Base-by-base conservation (phyloP, 2,888 invertebrate genomes). In the Adelognathus sp. region DNA sequence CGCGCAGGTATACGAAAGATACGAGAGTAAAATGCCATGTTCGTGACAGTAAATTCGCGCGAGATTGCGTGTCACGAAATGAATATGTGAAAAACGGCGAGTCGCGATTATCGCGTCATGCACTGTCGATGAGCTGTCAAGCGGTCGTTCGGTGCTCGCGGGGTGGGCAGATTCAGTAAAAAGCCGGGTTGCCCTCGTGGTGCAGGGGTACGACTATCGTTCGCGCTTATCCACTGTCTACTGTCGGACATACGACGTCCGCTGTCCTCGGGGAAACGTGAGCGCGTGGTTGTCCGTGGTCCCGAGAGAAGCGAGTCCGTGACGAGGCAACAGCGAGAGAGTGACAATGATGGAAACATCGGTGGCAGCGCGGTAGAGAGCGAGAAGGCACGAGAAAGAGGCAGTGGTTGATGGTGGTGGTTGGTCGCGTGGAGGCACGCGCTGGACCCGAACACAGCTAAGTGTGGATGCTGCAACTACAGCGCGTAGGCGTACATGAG, bases 351-450 rank as follows among this genome's bases (percentile, higher is more conserved):
- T 18, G 29, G 21, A 56, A 54, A 54, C 33, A 29, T 50, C 33
- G 39, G 21, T 18, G 76, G 64, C 60, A 52, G 72, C n/a, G n/a
- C n/a, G 76, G 71, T 75, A 75, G 72, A 72, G 69, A 27, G 29
- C 44, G 54, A 61, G 60, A 66, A 56, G 29, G 21, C 56, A 69
- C 46, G 39, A 64, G 67, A 36, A 36, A 54, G 81, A 79, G 81
- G 82, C 82, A 83, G 87, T 87, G 87, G 87, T 87, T 86, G 86
- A 86, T 86, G 90, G 88, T 90, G 90, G 90, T 89, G 90, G 90
- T 87, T 89, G 90, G 91, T 90, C 90, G 91, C 90, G 90, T 90
- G 91, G 90, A 90, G 91, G 91, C 91, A 91, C 91, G 91, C 91
- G 91, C 89, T 90, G 88, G 88, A 90, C 89, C 89, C 90, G 87